Base-by-base conservation (phyloP, 2,888 invertebrate genomes). In the Dryadula phaetusa region DNA sequence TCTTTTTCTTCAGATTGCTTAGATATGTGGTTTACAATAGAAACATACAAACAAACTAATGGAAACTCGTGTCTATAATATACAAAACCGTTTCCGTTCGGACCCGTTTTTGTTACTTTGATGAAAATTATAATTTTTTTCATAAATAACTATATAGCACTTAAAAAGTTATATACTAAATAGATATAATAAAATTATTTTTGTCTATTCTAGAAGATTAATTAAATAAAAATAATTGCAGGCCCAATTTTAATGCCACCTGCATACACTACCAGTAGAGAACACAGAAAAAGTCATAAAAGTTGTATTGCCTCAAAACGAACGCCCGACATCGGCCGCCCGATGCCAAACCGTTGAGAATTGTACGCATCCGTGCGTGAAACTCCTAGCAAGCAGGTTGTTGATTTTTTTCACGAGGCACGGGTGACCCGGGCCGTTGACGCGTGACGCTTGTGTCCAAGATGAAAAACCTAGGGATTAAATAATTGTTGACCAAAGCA, bases 261-360 rank as follows among this genome's bases (percentile, higher is more conserved):
- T 73, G 65, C 64, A 22, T 69, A 73, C 65, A 63, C 62, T 52
- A 68, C 62, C 63, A 37, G 20, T 52, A 52, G 52, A 52, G 28
- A 52, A 52, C 56, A 74, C 75, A 69, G 73, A 71, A 70, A 71
- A 72, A 60, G 53, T 28, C 37, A 34, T 54, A 80, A 77, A 79
- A 79, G 56, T n/a, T 82, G 70, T 67, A 70, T 64, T 52, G 40
- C 32, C 60, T 58, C 20, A 65, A 37, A 63, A 32, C 32, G 44
- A 18, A 64, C 40, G 53, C 22, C 44, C 44, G 72, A 66, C 62
- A 69, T 49, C 60, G 66, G 28, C 73, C 77, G 74, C 77, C 77
- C 79, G 82, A 82, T 77, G 82, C 80, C 79, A 72, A 62, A 77
- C 77, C 83, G 79, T 82, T 78, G 83, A 79, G 77, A 86, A 80